Conservation (phyloP, 1,140 invertebrate species). For the Oscheius sp. region DNA sequence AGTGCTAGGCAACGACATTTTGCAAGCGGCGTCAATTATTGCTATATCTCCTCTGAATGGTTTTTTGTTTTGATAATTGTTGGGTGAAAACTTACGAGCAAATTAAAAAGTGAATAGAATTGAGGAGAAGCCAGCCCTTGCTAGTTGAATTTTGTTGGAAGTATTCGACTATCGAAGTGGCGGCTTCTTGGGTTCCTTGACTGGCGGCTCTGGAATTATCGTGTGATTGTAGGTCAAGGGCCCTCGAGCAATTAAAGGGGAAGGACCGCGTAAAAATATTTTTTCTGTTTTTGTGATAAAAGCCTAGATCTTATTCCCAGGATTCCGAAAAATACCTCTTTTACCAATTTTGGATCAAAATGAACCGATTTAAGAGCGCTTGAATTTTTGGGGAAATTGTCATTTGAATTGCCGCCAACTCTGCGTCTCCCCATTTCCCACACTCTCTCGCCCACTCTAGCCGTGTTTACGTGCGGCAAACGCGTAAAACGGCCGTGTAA, state of each 20-base stretch:
- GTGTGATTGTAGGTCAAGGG: no score
- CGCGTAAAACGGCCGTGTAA: no score
- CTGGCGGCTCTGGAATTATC: slow-evolving; percentile 81
- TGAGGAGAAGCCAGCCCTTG: slow-evolving; percentile 50
- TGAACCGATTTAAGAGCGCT: neutral
- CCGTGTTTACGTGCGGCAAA: no score
- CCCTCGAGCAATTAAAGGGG: no score
- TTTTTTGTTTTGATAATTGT: slow-evolving; percentile 6
- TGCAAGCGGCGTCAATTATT: slow-evolving; percentile 76
- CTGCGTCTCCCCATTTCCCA: no score
- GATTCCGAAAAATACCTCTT: no score
- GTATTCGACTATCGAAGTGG: slow-evolving; percentile 50
- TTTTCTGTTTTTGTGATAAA: no score
- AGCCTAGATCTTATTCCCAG: no score
- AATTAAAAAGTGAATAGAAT: slow-evolving; percentile 47
- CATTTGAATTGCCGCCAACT: no score
- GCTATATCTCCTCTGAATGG: slow-evolving; percentile 48
- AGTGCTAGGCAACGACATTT: slow-evolving; percentile 89
- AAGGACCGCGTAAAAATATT: no score
- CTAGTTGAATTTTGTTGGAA: slow-evolving; percentile 41
- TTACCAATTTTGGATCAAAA: no score
- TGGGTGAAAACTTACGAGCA: slow-evolving; percentile 43
- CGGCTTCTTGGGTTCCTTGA: slow-evolving; percentile 70
- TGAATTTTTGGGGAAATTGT: neutral
- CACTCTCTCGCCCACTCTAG: no score